Base-by-base conservation (phyloP, 2,888 invertebrate species). In the Lottia scabra region DNA sequence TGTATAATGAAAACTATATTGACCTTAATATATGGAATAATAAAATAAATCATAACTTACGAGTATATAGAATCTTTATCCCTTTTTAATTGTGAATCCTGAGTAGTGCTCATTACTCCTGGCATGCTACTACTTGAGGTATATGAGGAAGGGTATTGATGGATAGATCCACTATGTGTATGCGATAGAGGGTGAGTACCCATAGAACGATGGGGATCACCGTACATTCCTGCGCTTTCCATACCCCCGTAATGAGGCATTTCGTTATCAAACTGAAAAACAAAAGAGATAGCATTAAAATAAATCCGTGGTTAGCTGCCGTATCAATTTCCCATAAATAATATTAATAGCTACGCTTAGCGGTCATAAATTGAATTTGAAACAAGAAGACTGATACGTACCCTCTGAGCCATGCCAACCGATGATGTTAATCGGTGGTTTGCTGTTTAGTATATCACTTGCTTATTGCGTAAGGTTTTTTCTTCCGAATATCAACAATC, bases 1-100 rank as follows among this genome's bases (percentile, higher is more conserved):
- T 16, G 45, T 44, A 46, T 30, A 27, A 12, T 12, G 26, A 46
- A 30, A 65, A 38, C 19, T 26, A 48, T 46, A 67, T 23, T 46
- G 44, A 67, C 19, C 23, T 44, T 3, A n/a, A n/a, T 13, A 8
- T 19, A 48, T 27, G 16, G 23, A 15, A 38, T 38, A 63, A n/a
- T 38, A 38, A 64, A 27, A 64, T 45, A 65, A 30, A 67, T 38
- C 30, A 26, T 27, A 27, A 84, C 96, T 95, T 93, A 98, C 98
- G 97, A 97, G 92, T 98, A 98, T 91, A 98, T 97, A 90, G 97
- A 96, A 93, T 98, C 97, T 93, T 97, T 98, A 93, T 98, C 98
- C 90, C 98, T 93, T 92, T 98, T 98, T 73, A 85, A 76, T 78
- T 87, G 87, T 78, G 82, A 83, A 77, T 87, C 87, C 73, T 85